Evolutionary conservation across 2,888 invertebrate genomes (phyloP), one percentile per base, ranked within the genome.

Genomic region (Lingula anatina): DNA sequence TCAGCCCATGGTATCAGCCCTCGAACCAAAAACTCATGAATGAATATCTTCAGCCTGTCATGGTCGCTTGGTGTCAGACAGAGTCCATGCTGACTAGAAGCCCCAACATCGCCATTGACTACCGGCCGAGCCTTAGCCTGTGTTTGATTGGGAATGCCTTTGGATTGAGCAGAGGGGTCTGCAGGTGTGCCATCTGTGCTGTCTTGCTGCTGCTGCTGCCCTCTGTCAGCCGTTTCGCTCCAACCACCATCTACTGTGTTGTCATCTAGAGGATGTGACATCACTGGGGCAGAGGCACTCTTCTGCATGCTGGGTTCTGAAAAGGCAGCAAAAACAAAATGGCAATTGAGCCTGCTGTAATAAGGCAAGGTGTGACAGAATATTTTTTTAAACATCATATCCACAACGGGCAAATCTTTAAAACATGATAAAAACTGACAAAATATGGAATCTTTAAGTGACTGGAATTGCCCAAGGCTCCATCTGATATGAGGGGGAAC

Each of bases 1-100:
- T 99, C 97, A 36, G 93, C 85, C 76, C 92, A 90, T 0, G 96
- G 96, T 54, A 96, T 80, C 51, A 97, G 79, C 23, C 90, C 89
- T 66, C 88, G 85, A 15, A 86, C 82, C 51, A 88, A 85, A 79
- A 93, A 95, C 69, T 95, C 93, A 65, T 87, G 86, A 38, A 95
- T 82, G 69, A 95, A 87, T 59, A 85, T 83, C 64, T 88, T 85
- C 38, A 96, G 81, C 65, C 88, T 85, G 65, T 94, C 92, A 44
- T 92, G 82, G 79, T 96, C 96, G 68, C 85, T 85, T 0, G 84
- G 79, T 40, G 88, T 87, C 37, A 96, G 80, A 67, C 86, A 87
- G 54, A 83, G 57, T 3, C 79, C 79, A 54, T 78, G 76, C 26
- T 44, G 44, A 18, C 18, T n/a, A 7, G 44, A 12, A 20, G n/a